Evolutionary conservation across 2,797 vertebrate species (phyloP), one percentile per base, ranked within the genome.

Genomic region (Gambusia yucatana): DNA sequence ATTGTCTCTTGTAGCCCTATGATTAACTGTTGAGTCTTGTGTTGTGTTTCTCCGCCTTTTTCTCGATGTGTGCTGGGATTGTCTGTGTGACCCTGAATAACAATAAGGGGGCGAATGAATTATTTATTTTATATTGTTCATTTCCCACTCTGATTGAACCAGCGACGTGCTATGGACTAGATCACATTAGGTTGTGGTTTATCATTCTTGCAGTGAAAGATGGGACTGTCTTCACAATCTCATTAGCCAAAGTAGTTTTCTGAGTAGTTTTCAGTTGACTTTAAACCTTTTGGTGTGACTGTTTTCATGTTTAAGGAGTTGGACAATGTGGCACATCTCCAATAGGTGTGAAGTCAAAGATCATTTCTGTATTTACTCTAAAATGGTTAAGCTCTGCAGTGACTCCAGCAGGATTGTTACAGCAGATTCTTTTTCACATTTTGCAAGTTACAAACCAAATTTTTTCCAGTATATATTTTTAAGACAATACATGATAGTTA

Each of bases 21-120:
- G 89, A 93, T 91, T 87, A 88, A 91, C 83, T 74, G 87, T 82
- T 77, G 83, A 82, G 82, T 80, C 39, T 47, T 86, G 81, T 59
- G 61, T 86, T 77, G 73, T 84, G 80, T 87, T 84, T 90, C 52
- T 20, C 78, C 9, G 57, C 82, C 82, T 85, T 88, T 80, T 78
- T 75, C 84, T 86, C 82, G 33, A 3, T 65, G 86, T 43, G 76
- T 70, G 73, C 79, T 39, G 70, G 83, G 76, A 86, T 87, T 79
- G 80, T 89, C 87, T 87, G 83, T 50, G 75, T 89, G 88, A 94
- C 90, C 89, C 92, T 91, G 91, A 92, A 92, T 93, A 90, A 89
- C 85, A 93, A 92, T 82, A 75, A 84, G 72, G 59, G 57, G 73
- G 41, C 39, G 81, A 72, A 88, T 92, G 75, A 89, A 88, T 92